These are phyloP conservation scores for Anhinga anhinga DNA, from an alignment of 2,113 vertebrate species.

Conservation along the genomic window DNA sequence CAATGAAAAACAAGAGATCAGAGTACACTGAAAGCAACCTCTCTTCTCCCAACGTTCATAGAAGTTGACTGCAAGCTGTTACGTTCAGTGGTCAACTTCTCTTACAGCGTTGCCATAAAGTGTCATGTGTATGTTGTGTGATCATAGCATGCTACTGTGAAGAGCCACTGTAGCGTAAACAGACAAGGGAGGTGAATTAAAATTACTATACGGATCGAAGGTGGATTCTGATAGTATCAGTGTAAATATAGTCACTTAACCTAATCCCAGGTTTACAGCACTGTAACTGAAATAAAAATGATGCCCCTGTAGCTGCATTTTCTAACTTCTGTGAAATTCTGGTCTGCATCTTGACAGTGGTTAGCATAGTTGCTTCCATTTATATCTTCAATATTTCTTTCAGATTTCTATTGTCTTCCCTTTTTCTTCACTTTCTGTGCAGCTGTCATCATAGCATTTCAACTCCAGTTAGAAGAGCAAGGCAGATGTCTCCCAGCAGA, in stretches of 20 bases:
- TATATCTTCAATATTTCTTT: slow-evolving; percentile 6
- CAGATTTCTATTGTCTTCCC: slow-evolving; percentile 1
- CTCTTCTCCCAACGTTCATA: fast-evolving
- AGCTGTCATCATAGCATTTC: slow-evolving; percentile 55
- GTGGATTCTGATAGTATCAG: neutral
- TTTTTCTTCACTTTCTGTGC: slow-evolving; percentile 36
- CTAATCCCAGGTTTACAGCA: neutral
- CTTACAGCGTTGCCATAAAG: neutral
- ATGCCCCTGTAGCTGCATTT: neutral
- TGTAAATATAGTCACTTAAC: neutral
- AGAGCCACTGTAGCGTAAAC: neutral
- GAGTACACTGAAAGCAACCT: neutral
- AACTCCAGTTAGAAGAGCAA: neutral
- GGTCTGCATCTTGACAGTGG: neutral
- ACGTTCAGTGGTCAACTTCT: neutral
- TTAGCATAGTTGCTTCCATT: neutral
- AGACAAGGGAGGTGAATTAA: neutral
- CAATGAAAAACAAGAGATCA: neutral
- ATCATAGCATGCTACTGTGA: neutral
- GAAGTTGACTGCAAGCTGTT: neutral
- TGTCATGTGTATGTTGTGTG: neutral
- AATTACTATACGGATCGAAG: neutral
- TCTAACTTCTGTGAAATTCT: neutral
- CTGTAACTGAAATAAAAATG: neutral
- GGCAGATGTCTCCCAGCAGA: slow-evolving; percentile 53